Evolutionary conservation across 2,797 vertebrate genomes (phyloP), one percentile per base, ranked within the genome.

Genomic region (Centroberyx gerrardi): DNA sequence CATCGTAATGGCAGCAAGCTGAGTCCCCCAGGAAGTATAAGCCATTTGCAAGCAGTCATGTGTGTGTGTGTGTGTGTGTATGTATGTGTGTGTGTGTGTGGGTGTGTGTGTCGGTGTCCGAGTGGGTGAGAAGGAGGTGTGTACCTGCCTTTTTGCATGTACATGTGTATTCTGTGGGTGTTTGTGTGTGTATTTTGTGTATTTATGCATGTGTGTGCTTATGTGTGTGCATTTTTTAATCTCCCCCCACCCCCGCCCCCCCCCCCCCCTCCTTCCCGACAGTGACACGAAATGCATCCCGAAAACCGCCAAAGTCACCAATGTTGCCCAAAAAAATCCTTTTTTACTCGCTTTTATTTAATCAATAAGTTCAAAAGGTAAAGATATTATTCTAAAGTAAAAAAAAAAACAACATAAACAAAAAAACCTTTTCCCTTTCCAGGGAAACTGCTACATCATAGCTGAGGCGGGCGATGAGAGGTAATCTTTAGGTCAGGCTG

Each of bases 1-100:
- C 61, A 64, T 77, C 62, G 74, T 86, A 90, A 92, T 92, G 79
- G 86, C 65, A 81, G 88, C 82, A 72, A 80, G 84, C 81, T 64
- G 81, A 85, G 85, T 81, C 82, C 80, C 78, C 55, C 62, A 82
- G 83, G 72, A 85, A 85, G 78, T 71, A 69, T 62, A 63, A 79
- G 78, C 76, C 75, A 81, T 86, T 85, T 86, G 62, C 72, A 87
- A 76, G 74, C 64, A 78, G 62, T 71, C 12, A 44, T 62, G 22
- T 62, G n/a, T 62, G 49, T 55, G 46, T 33, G 33, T 69, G 40
- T 54, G 48, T 62, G 55, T 66, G 51, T 56, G 52, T 83, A 15
- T 5, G 18, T 4, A 28, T 40, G 51, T 73, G 31, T 51, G 40
- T 68, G 38, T 49, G 49, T 17, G 12, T 36, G 36, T 36, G 28